Percentiles rank a stretch among this genome's conserved stretches.
These are phyloP conservation scores for Dasyornis broadbenti DNA, from an alignment of 2,113 vertebrate species.

Conservation along the genomic window DNA sequence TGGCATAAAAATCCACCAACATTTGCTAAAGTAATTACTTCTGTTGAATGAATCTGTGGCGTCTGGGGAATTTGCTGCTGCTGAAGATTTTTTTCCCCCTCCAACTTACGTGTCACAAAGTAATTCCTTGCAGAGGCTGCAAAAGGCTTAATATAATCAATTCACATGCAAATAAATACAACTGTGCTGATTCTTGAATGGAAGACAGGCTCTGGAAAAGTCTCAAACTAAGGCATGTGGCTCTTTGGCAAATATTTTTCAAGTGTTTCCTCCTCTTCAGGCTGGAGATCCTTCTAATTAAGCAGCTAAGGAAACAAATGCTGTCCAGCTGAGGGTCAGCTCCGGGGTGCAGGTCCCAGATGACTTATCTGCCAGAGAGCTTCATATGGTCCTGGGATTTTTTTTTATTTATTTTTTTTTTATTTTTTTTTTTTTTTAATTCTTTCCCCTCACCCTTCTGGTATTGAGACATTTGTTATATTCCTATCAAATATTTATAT, in stretches of 20 bases:
- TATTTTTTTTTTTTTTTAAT: neutral
- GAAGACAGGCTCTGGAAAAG: neutral
- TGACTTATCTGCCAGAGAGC: slow-evolving; percentile 60
- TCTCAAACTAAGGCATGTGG: neutral
- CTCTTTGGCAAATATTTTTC: slow-evolving; percentile 2
- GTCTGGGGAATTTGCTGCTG: slow-evolving; percentile 40
- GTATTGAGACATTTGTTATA: slow-evolving; percentile 40
- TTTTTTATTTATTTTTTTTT: no score
- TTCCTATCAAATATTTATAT: slow-evolving; percentile 73
- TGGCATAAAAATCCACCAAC: slow-evolving; percentile 30
- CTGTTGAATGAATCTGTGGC: neutral
- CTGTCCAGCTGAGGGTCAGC: slow-evolving; percentile 42
- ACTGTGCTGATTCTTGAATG: neutral
- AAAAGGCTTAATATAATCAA: neutral
- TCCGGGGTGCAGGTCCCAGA: slow-evolving; percentile 60
- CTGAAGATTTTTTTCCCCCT: neutral
- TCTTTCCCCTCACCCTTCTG: neutral
- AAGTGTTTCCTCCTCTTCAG: neutral
- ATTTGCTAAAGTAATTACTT: slow-evolving; percentile 61
- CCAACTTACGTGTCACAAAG: neutral
- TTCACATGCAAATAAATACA: neutral
- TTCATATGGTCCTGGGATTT: slow-evolving; percentile 35
- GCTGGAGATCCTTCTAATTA: slow-evolving; percentile 42
- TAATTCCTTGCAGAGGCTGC: neutral
- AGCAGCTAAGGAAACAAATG: slow-evolving; percentile 14